A percentile compares a stretch with the other conserved stretches of the same genome.
phyloP scores from a whole-genome alignment of 2,888 invertebrate species.

The Palloptera scutellata region DNA sequence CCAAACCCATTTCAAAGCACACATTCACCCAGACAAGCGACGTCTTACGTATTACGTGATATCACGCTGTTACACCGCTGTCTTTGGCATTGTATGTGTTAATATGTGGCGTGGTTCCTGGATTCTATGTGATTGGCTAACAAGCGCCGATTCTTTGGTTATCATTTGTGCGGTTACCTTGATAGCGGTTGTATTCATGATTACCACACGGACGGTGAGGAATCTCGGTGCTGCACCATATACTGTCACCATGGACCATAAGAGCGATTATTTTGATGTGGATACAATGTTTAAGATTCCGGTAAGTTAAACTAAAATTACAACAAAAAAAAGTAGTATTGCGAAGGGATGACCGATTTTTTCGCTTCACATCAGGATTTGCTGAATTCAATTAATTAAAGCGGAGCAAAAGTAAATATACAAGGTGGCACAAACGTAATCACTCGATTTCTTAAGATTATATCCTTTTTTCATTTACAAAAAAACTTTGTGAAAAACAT shows the following conservation, averaged over 20 bases:
- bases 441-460: too few species aligned
- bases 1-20: slow-evolving; percentile 70
- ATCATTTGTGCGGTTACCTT: slow-evolving; percentile 71
- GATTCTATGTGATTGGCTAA: slow-evolving; percentile 75
- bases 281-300: slow-evolving; percentile 83
- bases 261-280: slow-evolving; percentile 82
- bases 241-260: slow-evolving; percentile 77
- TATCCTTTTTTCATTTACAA: neutral
- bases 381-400: too few species aligned
- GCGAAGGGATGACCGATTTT: too few species aligned
- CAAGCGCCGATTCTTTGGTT: slow-evolving; percentile 67
- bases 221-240: slow-evolving; percentile 87
- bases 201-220: slow-evolving; percentile 74
- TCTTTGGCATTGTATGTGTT: slow-evolving; percentile 82
- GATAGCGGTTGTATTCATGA: slow-evolving; percentile 74
- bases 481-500: neutral
- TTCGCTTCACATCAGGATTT: too few species aligned
- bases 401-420: too few species aligned
- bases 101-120: slow-evolving; percentile 90
- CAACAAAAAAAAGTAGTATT: neutral
- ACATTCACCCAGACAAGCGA: slow-evolving; percentile 74
- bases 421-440: too few species aligned
- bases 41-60: slow-evolving; percentile 74
- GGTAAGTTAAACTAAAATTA: slow-evolving; percentile 69
- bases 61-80: slow-evolving; percentile 77